Conservation (phyloP, 2,113 vertebrate species). For the Vireo altiloquus region DNA sequence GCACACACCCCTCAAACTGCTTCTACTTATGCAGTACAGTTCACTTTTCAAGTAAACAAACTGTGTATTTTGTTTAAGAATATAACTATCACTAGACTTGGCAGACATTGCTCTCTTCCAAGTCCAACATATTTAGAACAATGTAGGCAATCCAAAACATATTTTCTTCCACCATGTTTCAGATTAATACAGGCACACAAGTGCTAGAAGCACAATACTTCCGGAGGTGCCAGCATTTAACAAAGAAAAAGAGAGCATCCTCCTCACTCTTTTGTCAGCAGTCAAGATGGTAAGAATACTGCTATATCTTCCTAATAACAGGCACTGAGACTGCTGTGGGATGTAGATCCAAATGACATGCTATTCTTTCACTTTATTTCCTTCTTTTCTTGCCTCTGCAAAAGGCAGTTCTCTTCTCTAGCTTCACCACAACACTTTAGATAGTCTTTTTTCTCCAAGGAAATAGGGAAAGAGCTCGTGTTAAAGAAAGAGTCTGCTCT, state of each 20-base stretch:
- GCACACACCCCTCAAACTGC: neutral
- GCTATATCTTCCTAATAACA: neutral
- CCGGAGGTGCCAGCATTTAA: neutral
- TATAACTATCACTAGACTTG: neutral
- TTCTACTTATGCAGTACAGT: neutral
- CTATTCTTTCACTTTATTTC: neutral
- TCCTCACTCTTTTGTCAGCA: neutral
- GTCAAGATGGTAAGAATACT: neutral
- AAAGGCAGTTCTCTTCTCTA: neutral
- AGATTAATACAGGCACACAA: neutral
- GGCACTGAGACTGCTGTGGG: neutral
- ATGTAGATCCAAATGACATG: neutral
- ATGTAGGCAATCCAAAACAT: rapidly evolving
- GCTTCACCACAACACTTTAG: neutral
- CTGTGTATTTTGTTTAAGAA: neutral
- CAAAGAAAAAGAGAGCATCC: neutral
- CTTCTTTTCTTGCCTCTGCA: neutral
- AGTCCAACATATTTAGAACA: neutral
- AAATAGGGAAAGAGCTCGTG: neutral
- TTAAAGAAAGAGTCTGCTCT: neutral
- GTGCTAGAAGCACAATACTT: neutral
- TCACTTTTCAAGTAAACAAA: neutral
- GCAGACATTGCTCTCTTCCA: neutral
- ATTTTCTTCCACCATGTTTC: neutral
- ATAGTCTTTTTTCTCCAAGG: neutral